Percentiles rank a stretch among this genome's conserved stretches.
Evolutionary conservation across 2,888 invertebrate genomes (phyloP).

Genomic region (Volucella zonaria): DNA sequence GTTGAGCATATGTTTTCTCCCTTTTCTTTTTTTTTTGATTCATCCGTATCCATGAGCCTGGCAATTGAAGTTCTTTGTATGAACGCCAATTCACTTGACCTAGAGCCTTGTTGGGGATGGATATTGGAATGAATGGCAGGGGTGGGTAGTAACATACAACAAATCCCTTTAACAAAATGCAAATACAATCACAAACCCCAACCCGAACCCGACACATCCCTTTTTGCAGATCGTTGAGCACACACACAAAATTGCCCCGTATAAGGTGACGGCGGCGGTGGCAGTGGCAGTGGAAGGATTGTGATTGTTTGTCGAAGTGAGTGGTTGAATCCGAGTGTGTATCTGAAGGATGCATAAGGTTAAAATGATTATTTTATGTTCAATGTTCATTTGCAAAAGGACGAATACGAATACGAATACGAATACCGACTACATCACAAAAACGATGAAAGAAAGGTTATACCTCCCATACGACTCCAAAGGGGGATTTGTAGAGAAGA

Average conservation of each 20-base stretch:
- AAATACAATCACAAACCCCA: slow-evolving; percentile 71
- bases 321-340: not conserved
- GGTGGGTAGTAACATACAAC: slow-evolving; percentile 25
- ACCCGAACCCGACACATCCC: slow-evolving; percentile 32
- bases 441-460: not conserved
- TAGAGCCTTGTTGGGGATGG: slow-evolving; percentile 17
- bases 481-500: not conserved
- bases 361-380: slow-evolving; percentile 73
- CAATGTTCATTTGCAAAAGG: slow-evolving; percentile 59
- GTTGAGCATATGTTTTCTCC: slow-evolving; percentile 62
- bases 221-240: slow-evolving; percentile 74
- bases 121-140: not conserved
- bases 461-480: not conserved
- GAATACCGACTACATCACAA: not conserved
- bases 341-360: slow-evolving; percentile 65
- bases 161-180: slow-evolving; percentile 72
- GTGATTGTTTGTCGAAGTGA: too few species aligned
- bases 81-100: slow-evolving; percentile 60
- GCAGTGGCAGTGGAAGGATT: not conserved
- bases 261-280: not conserved
- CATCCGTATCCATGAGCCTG: slow-evolving; percentile 32
- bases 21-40: slow-evolving; percentile 25
- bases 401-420: not conserved
- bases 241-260: slow-evolving; percentile 48
- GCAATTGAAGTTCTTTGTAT: slow-evolving; percentile 62